These are phyloP conservation scores for Oscheius sp. DNA, from an alignment of 2,888 invertebrate species.

Conservation along the genomic window DNA sequence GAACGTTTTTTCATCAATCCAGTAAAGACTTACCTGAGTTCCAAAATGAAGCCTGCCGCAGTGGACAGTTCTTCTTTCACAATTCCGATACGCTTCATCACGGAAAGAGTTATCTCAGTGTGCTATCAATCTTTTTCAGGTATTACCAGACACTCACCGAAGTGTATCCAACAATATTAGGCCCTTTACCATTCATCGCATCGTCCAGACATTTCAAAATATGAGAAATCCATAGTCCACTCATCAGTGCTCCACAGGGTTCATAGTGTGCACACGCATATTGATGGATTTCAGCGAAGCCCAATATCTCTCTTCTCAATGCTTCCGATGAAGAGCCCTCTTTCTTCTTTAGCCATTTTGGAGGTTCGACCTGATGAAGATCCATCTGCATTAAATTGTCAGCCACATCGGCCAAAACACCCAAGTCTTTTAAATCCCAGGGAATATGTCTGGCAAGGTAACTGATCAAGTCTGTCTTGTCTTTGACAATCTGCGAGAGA, in stretches of 20 bases:
- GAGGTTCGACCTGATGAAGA: conserved; percentile 31
- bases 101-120: conserved; percentile 47
- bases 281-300: conserved; percentile 59
- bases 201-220: conserved; percentile 45
- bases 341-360: conserved; percentile 43
- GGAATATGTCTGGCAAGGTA: conserved; percentile 54
- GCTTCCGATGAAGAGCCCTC: conserved; percentile 36
- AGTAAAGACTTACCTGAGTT: conserved; percentile 35
- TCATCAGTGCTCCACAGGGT: conserved; percentile 62
- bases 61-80: conserved; percentile 44
- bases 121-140: conserved; percentile 32
- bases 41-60: conserved; percentile 54
- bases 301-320: conserved; percentile 39
- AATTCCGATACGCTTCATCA: conserved; percentile 43
- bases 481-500: conserved; percentile 31
- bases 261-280: conserved; percentile 58
- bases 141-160: conserved; percentile 41
- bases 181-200: conserved; percentile 43
- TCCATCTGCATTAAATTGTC: conserved; percentile 50
- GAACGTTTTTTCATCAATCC: neutral
- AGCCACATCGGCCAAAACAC: conserved; percentile 51
- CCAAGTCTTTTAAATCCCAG: conserved; percentile 46
- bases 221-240: conserved; percentile 59
- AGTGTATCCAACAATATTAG: conserved; percentile 54
- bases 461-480: conserved; percentile 38